Evolutionary conservation across 2,888 invertebrate species (phyloP).

Genomic region (Pristionchus fissidentatus): DNA sequence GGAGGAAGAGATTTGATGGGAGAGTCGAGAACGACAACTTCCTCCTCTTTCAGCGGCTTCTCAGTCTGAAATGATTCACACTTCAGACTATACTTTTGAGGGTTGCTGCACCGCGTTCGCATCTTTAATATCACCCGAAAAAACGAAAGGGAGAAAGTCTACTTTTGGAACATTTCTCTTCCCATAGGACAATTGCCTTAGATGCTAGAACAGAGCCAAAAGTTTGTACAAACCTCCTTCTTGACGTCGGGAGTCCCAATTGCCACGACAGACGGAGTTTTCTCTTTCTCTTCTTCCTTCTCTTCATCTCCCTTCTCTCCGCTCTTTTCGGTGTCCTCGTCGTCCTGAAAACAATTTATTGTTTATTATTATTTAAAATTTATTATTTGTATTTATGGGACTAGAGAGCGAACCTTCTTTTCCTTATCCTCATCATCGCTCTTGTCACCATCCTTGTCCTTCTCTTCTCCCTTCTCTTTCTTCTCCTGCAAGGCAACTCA

Average conservation of each 20-base stretch:
- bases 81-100: background rate
- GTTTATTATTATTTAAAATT: background rate
- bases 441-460: background rate
- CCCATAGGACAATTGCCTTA: no score
- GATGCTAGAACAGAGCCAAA: no score
- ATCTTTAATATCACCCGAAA: no score
- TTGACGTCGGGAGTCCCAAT: no score
- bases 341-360: no score
- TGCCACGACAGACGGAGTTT: background rate
- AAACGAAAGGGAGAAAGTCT: no score
- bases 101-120: no score
- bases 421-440: slow-evolving; percentile 3
- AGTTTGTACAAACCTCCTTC: no score
- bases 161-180: no score
- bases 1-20: background rate
- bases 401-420: no score
- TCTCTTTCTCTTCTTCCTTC: background rate
- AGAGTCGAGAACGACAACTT: background rate
- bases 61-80: background rate
- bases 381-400: background rate
- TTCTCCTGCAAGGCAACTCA: background rate
- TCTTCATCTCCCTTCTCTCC: background rate
- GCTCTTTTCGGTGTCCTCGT: background rate
- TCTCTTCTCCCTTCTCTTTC: slow-evolving; percentile 1
- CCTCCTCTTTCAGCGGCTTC: slow-evolving; percentile 10